Evolutionary conservation across 2,797 vertebrate genomes (phyloP), one percentile per base, ranked within the genome.

Genomic region (Acanthiza pusilla): DNA sequence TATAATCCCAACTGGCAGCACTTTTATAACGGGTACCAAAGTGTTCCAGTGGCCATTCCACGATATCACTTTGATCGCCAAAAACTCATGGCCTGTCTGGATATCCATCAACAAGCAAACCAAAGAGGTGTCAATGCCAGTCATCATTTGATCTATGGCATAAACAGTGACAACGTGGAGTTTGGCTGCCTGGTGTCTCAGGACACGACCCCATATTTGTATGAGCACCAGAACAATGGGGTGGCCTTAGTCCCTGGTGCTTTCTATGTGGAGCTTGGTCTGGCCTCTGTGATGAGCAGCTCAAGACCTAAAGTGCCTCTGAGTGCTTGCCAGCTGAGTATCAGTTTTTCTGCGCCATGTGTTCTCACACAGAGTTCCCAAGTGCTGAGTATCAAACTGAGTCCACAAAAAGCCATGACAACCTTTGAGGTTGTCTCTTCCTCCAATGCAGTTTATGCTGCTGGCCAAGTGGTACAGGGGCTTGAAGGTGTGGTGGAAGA

Each of bases 161-260:
- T 85, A 38, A 98, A 95, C 26, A 85, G 55, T 18, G 81, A 96
- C 72, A 91, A 66, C 23, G 94, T 85, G 53, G 96, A 98, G 65
- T 98, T 97, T 27, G 82, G 40, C 20, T 98, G 97, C 88, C 94
- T 94, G 63, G 65, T 99, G 26, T 98, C 98, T 43, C 40, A 79
- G 71, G 93, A 97, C 40, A 94, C 53, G 0, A 57, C 89, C 5
- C 90, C 98, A 0, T 99, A 98, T 94, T 94, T 99, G 67, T 98
- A 98, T 97, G 98, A 99, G 77, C 99, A 99, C 95, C 98, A 97
- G 96, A 98, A 97, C 92, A 98, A 98, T 32, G 98, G 97, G 3
- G 62, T 98, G 53, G 81, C 97, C 55, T 97, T 99, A 90, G 97
- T 98, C 34, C 98, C 98, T 10, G 99, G 98, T 20, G 96, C 98